A percentile compares a stretch with the other conserved stretches of the same genome.
Conservation (phyloP, 2,888 invertebrate species). For the Thymelicus acteon region DNA sequence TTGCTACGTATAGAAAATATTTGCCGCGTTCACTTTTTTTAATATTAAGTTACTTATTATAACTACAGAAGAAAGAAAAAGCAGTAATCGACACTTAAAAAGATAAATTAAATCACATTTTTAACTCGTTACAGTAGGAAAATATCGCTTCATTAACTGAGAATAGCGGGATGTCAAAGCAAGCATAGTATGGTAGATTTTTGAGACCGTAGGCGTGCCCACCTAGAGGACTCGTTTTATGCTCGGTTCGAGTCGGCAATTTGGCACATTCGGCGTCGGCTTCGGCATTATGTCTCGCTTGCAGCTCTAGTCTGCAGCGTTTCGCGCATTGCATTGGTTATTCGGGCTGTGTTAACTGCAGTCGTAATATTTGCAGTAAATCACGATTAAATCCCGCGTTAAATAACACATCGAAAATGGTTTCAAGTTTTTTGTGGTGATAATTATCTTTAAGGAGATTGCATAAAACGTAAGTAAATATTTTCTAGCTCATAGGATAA, state of each 20-base stretch:
- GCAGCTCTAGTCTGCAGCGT: conserved; percentile 20
- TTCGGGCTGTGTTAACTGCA: conserved; percentile 29
- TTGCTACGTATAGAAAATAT: conserved; percentile 10
- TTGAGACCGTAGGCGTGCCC: conserved; percentile 18
- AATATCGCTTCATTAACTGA: neutral
- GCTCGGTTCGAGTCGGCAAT: conserved; percentile 23
- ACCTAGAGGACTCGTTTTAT: conserved; percentile 6
- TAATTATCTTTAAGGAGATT: conserved; percentile 21
- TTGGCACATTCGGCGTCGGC: conserved; percentile 7
- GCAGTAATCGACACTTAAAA: no score
- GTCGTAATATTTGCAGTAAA: conserved; percentile 21
- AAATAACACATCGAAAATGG: conserved; percentile 41
- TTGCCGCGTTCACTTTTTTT: neutral
- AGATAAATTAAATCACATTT: no score
- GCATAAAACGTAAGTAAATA: conserved; percentile 44
- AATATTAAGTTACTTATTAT: neutral
- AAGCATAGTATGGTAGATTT: conserved; percentile 18
- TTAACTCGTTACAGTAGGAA: neutral
- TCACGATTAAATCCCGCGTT: conserved; percentile 17
- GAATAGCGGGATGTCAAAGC: neutral
- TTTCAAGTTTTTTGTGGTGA: conserved; percentile 22
- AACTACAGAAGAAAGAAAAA: no score
- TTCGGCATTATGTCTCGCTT: conserved; percentile 28
- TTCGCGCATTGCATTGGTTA: conserved; percentile 11
- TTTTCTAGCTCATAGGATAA: conserved; percentile 29